Percentiles rank a stretch among this genome's conserved stretches.
phyloP scores from a whole-genome alignment of 2,888 invertebrate species.

The Chamaedrilus cognettii region DNA sequence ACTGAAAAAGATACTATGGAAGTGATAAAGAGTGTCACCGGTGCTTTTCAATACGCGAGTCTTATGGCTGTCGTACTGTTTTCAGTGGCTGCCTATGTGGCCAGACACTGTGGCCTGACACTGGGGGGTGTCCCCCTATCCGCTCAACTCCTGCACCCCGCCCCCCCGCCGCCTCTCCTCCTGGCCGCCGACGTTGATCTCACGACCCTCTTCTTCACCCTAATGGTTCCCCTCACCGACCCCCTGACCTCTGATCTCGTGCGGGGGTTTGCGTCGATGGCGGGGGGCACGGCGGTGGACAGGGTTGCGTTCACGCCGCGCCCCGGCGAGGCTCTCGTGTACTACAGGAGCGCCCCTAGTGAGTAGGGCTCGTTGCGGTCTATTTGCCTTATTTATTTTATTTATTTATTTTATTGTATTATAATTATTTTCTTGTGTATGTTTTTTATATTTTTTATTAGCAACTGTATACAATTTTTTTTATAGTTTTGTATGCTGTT shows the following conservation, averaged over 20 bases:
- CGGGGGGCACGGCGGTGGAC: slow-evolving; percentile 4
- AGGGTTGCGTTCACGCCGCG: slow-evolving; percentile 8
- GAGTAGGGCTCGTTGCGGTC: too few relatives aligned
- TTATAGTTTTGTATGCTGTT: too few relatives aligned
- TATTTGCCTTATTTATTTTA: too few relatives aligned
- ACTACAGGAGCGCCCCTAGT: slow-evolving; percentile 5
- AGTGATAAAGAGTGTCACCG: too few relatives aligned
- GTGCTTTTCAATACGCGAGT: too few relatives aligned
- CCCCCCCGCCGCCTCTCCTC: slow-evolving; percentile 12
- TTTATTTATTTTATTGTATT: too few relatives aligned
- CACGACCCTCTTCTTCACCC: slow-evolving; percentile 9
- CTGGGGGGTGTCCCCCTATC: slow-evolving; percentile 3
- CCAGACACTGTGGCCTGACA: background rate
- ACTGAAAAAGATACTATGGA: too few relatives aligned
- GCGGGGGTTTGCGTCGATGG: background rate
- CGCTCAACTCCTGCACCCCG: background rate
- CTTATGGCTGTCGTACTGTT: too few relatives aligned
- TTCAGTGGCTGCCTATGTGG: background rate
- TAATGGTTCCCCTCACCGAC: background rate
- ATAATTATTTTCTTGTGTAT: too few relatives aligned
- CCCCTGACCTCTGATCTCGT: background rate
- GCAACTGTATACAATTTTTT: too few relatives aligned
- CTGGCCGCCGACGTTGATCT: slow-evolving; percentile 8
- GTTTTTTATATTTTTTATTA: too few relatives aligned
- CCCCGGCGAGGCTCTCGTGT: background rate